Base-by-base conservation (phyloP, 2,888 invertebrate species). In the Morpho deidamia region DNA sequence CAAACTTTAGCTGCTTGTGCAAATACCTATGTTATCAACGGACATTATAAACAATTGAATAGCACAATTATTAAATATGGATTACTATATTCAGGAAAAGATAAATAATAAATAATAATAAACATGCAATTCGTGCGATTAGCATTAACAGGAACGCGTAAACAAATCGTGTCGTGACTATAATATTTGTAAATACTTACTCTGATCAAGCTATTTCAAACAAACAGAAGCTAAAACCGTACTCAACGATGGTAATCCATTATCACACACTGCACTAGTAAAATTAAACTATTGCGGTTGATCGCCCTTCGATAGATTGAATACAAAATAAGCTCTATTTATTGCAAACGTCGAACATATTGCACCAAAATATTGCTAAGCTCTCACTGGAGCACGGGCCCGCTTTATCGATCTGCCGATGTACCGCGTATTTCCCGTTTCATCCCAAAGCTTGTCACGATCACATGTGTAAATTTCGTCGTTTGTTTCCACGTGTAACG, bases 351-450 rank as follows among this genome's bases (percentile, higher is more conserved):
- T 65, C 56, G 51, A 59, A 60, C 68, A 69, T 83, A 83, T 83
- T 84, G 83, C 83, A 85, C 81, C 70, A 64, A 70, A 74, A 71
- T 77, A 81, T 81, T 75, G 75, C 74, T 70, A 64, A 70, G 72
- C 72, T 67, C 65, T 70, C 51, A 53, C 35, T 43, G 11, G 55
- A 62, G 56, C 56, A 49, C 59, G 64, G 55, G 53, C 40, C 53
- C 56, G 61, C 45, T 58, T 46, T 63, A 62, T 62, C 58, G 64
- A 62, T 64, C 59, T 50, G 55, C 49, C 48, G 55, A 43, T 51
- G 49, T 64, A 64, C 60, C 58, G 60, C 43, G 11, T 44, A 43
- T 39, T 47, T 11, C 33, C 41, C 53, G 49, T 56, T 35, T 47
- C 56, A 58, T 60, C 14, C 35, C 48, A 48, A 35, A 35, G 23